Percentiles rank a stretch among this genome's conserved stretches.
phyloP scores from a whole-genome alignment of 2,113 vertebrate species.

The Lagopus leucura region DNA sequence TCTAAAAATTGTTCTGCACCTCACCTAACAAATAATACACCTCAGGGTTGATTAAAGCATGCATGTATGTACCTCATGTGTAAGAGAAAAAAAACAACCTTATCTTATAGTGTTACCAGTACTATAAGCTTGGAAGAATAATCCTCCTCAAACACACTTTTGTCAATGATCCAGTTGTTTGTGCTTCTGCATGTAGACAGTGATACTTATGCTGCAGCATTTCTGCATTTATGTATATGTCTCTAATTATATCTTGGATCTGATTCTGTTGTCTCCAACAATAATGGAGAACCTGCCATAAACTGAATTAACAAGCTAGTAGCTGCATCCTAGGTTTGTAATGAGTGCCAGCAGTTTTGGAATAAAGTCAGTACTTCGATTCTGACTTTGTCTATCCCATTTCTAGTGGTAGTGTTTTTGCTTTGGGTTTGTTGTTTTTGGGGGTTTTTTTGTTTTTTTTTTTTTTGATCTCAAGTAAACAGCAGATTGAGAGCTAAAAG shows the following conservation, averaged over 20 bases:
- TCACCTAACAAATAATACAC: not conserved
- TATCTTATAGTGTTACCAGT: not conserved
- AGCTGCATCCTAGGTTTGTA: not conserved
- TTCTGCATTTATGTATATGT: not conserved
- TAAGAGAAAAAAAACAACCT: not conserved
- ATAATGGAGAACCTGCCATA: not conserved
- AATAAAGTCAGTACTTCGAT: not conserved
- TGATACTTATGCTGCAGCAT: not conserved
- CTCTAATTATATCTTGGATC: not conserved
- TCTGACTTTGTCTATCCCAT: not conserved
- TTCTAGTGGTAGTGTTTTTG: not conserved
- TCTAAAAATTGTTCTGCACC: not conserved
- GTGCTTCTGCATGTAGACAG: not conserved
- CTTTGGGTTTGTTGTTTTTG: not conserved
- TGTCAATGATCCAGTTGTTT: not conserved
- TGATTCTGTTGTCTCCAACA: not conserved
- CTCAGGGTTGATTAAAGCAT: not conserved
- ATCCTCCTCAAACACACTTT: not conserved
- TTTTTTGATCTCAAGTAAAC: not conserved
- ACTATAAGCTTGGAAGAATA: not conserved
- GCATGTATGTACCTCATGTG: not conserved
- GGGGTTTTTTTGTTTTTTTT: too few relatives aligned
- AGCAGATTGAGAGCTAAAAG: not conserved
- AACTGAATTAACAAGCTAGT: not conserved
- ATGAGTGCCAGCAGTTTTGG: not conserved